Evolutionary conservation across 2,888 invertebrate species (phyloP).

Genomic region (Heteromyza rotundicornis): DNA sequence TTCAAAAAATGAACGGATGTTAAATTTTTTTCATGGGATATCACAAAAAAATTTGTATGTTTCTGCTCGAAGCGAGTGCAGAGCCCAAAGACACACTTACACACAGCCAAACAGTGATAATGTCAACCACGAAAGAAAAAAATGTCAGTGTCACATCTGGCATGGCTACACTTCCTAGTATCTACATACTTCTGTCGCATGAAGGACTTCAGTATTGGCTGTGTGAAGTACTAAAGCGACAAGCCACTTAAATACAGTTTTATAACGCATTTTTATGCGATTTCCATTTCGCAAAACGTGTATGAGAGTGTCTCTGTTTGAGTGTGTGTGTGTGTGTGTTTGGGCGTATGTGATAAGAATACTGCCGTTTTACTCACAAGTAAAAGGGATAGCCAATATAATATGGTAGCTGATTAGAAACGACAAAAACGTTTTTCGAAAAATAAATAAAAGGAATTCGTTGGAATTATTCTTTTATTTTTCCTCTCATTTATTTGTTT

Average conservation of each 20-base stretch:
- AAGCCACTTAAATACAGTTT: background rate
- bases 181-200: too few relatives aligned
- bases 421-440: slow-evolving; percentile 2
- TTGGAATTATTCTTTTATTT: background rate
- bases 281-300: background rate
- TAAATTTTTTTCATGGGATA: too few relatives aligned
- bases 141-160: too few relatives aligned
- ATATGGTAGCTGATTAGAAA: background rate
- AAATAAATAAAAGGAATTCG: background rate
- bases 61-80: too few relatives aligned
- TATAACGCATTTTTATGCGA: slow-evolving; percentile 1
- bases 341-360: background rate
- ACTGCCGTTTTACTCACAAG: background rate
- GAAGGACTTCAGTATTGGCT: background rate
- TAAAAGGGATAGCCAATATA: too few relatives aligned
- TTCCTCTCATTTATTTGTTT: background rate
- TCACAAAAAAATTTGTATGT: too few relatives aligned
- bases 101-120: too few relatives aligned
- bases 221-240: background rate
- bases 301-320: background rate
- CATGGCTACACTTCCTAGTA: background rate
- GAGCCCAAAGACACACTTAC: too few relatives aligned
- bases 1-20: too few relatives aligned
- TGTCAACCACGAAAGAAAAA: too few relatives aligned
- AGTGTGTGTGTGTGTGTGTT: background rate